Evolutionary conservation across 2,888 invertebrate species (phyloP).

Genomic region (Odontocerum albicorne): DNA sequence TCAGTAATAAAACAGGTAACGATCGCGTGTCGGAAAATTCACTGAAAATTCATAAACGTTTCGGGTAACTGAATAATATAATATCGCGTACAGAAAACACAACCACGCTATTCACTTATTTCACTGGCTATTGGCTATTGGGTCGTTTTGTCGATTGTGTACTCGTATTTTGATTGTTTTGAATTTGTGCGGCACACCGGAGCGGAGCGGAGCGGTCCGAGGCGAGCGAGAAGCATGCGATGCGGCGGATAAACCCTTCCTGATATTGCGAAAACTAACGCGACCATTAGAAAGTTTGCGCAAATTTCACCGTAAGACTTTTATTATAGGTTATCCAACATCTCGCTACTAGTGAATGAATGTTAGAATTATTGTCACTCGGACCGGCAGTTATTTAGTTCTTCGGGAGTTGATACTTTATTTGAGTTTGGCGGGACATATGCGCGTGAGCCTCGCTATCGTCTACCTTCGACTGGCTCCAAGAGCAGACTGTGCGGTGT

Average conservation of each 20-base stretch:
- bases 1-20: too few species aligned
- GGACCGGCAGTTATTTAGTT: not conserved
- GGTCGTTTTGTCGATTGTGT: not conserved
- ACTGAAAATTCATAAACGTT: slow-evolving; percentile 1
- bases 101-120: slow-evolving; percentile 6
- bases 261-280: not conserved
- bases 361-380: too few species aligned
- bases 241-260: slow-evolving; percentile 7
- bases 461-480: too few species aligned
- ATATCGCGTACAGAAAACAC: too few species aligned
- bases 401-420: too few species aligned
- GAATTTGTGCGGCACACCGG: too few species aligned
- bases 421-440: too few species aligned
- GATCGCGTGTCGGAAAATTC: not conserved
- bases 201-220: slow-evolving; percentile 6
- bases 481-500: too few species aligned
- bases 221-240: slow-evolving; percentile 12
- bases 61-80: not conserved
- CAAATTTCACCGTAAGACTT: too few species aligned
- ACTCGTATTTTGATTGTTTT: slow-evolving; percentile 1
- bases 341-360: too few species aligned
- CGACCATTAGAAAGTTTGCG: slow-evolving; percentile 8
- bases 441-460: too few species aligned
- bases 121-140: slow-evolving; percentile 3
- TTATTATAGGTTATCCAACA: too few species aligned